A percentile compares a stretch with the other conserved stretches of the same genome.
phyloP scores from a whole-genome alignment of 2,797 vertebrate species.

The Morus bassanus region DNA sequence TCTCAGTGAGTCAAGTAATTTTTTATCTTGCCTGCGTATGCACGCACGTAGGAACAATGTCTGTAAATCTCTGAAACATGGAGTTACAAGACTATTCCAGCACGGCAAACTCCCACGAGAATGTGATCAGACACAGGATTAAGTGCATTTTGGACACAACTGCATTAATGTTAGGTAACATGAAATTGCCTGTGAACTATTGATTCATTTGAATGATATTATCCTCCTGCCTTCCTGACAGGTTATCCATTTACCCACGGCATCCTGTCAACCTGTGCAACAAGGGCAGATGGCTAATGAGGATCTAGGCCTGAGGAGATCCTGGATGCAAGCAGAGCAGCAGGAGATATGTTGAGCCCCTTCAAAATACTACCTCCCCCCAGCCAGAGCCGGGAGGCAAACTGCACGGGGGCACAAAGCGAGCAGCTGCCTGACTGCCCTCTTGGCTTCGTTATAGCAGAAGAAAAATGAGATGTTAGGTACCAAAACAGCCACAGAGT shows the following conservation, averaged over 20 bases:
- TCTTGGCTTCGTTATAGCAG: background rate
- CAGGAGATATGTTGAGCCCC: background rate
- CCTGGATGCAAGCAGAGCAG: background rate
- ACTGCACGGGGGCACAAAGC: rapidly evolving
- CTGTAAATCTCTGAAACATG: background rate
- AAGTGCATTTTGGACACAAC: slow-evolving; percentile 18
- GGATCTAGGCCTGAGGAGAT: background rate
- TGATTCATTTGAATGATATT: slow-evolving; percentile 54
- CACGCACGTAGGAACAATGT: background rate
- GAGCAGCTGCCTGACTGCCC: background rate
- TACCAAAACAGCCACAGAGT: background rate
- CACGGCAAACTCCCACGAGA: background rate
- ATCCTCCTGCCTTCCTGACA: slow-evolving; percentile 28
- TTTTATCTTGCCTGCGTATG: background rate
- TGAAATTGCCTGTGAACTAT: slow-evolving; percentile 36
- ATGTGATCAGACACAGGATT: background rate
- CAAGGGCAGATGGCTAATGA: slow-evolving; percentile 62
- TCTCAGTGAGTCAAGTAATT: background rate
- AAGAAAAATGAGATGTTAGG: background rate
- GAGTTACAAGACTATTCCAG: background rate
- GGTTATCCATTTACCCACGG: slow-evolving; percentile 46
- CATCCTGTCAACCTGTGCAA: background rate
- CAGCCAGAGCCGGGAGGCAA: background rate
- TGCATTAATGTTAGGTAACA: background rate
- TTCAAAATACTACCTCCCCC: background rate